phyloP scores from a whole-genome alignment of 2,888 invertebrate genomes.

The Eupithecia vulgata region DNA sequence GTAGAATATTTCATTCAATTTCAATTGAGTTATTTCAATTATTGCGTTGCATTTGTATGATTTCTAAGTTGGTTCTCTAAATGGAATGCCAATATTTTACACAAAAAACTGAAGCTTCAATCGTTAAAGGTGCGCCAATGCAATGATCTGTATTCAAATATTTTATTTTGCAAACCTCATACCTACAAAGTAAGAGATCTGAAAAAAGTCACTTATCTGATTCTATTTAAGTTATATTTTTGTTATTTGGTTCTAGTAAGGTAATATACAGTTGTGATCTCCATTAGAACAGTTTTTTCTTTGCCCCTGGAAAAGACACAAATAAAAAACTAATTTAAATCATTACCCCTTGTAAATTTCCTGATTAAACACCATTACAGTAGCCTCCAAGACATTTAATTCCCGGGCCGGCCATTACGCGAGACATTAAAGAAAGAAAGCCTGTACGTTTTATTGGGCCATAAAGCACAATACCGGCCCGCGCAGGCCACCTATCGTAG shows the following conservation, averaged over 20 bases:
- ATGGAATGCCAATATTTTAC: background rate
- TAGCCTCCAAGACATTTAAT: conserved; percentile 39
- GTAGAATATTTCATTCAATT: background rate
- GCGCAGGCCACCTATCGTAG: conserved; percentile 66
- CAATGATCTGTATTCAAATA: too few relatives aligned
- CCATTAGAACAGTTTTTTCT: background rate
- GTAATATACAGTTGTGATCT: background rate
- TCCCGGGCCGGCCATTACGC: conserved; percentile 40
- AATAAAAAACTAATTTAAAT: background rate
- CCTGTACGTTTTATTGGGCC: conserved; percentile 64
- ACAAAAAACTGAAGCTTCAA: background rate
- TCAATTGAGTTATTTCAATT: background rate
- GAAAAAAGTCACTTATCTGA: too few relatives aligned
- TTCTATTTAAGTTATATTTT: background rate
- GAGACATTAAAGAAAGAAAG: conserved; percentile 49
- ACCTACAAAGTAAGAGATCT: too few relatives aligned
- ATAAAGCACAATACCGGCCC: conserved; percentile 71
- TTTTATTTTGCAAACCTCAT: too few relatives aligned
- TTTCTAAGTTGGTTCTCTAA: background rate
- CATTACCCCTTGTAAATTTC: conserved; percentile 20
- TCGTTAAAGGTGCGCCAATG: too few relatives aligned
- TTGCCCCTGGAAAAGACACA: background rate
- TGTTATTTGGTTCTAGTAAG: too few relatives aligned
- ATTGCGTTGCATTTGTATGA: background rate
- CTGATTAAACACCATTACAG: conserved; percentile 30